Conservation (phyloP, 1,140 invertebrate genomes). For the Drosophila lowei region DNA sequence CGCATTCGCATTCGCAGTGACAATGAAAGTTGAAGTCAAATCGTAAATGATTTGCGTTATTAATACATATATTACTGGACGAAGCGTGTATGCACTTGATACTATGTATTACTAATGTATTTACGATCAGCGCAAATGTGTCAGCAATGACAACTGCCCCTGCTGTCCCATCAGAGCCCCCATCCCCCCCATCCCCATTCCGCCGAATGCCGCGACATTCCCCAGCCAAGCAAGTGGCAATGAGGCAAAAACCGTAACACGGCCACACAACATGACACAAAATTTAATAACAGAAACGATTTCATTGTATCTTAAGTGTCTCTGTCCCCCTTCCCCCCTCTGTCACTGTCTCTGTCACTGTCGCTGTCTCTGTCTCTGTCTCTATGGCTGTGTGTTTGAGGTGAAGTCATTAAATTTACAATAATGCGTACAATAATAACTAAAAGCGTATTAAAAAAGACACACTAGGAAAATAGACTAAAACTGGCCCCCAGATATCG, state of each 20-base stretch:
- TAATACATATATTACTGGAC: slow-evolving; percentile 47
- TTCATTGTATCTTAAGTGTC: slow-evolving; percentile 54
- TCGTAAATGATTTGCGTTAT: slow-evolving; percentile 72
- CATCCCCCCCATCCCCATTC: no score
- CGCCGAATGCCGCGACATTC: background rate
- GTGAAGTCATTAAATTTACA: slow-evolving; percentile 80
- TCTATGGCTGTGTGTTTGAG: slow-evolving; percentile 27
- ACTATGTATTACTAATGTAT: slow-evolving; percentile 70
- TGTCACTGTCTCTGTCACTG: background rate
- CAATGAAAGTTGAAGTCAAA: slow-evolving; percentile 51
- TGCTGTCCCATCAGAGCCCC: background rate
- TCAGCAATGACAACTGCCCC: slow-evolving; percentile 57
- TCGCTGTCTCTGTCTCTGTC: slow-evolving; percentile 4
- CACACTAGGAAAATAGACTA: slow-evolving; percentile 24
- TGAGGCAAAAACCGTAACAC: slow-evolving; percentile 75
- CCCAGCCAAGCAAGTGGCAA: slow-evolving; percentile 57
- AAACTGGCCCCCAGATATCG: slow-evolving; percentile 35
- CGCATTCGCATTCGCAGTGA: slow-evolving; percentile 26
- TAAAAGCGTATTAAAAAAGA: slow-evolving; percentile 63
- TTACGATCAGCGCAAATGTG: slow-evolving; percentile 76
- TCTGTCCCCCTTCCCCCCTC: background rate
- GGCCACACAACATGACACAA: slow-evolving; percentile 75
- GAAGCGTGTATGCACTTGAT: slow-evolving; percentile 48
- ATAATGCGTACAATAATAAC: slow-evolving; percentile 78
- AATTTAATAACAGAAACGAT: slow-evolving; percentile 60